phyloP scores from a whole-genome alignment of 2,113 vertebrate species.

The Limanda limanda region DNA sequence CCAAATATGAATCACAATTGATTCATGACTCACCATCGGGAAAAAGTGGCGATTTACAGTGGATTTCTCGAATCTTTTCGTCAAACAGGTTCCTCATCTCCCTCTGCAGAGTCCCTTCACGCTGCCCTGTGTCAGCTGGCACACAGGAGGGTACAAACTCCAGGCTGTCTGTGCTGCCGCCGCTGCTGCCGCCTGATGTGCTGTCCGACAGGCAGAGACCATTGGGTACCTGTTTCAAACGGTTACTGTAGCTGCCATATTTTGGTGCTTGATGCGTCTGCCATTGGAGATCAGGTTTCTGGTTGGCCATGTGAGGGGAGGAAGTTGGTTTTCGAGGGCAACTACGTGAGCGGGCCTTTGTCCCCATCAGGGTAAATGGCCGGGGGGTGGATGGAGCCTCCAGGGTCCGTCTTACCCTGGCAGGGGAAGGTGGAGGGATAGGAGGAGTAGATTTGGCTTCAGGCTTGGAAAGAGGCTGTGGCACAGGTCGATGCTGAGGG shows the following conservation, averaged over 20 bases:
- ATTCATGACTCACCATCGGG: constrained; percentile 85
- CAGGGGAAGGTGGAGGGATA: constrained; percentile 69
- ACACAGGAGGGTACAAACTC: constrained; percentile 77
- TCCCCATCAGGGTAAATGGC: constrained; percentile 22
- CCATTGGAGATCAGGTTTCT: constrained; percentile 75
- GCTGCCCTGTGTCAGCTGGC: constrained; percentile 78
- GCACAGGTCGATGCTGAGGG: constrained; percentile 15
- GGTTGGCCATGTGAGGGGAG: constrained; percentile 74
- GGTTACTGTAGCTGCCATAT: constrained; percentile 78
- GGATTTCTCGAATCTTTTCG: constrained; percentile 93
- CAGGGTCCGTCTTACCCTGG: constrained; percentile 66
- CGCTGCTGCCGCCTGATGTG: constrained; percentile 68
- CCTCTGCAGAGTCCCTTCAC: constrained; percentile 91
- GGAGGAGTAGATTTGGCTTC: constrained; percentile 39
- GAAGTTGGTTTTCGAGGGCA: constrained; percentile 74
- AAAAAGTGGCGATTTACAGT: constrained; percentile 92
- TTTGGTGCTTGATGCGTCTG: constrained; percentile 74
- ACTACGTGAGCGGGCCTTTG: constrained; percentile 66
- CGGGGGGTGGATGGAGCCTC: constrained; percentile 42
- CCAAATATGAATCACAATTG: background rate
- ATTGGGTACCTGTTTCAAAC: constrained; percentile 73
- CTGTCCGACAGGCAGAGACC: constrained; percentile 84
- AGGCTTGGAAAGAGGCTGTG: constrained; percentile 15
- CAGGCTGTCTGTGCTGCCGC: constrained; percentile 86
- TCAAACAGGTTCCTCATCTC: constrained; percentile 95